Evolutionary conservation across 2,888 invertebrate species (phyloP), one percentile per base, ranked within the genome.

Genomic region (Volucella bombylans): DNA sequence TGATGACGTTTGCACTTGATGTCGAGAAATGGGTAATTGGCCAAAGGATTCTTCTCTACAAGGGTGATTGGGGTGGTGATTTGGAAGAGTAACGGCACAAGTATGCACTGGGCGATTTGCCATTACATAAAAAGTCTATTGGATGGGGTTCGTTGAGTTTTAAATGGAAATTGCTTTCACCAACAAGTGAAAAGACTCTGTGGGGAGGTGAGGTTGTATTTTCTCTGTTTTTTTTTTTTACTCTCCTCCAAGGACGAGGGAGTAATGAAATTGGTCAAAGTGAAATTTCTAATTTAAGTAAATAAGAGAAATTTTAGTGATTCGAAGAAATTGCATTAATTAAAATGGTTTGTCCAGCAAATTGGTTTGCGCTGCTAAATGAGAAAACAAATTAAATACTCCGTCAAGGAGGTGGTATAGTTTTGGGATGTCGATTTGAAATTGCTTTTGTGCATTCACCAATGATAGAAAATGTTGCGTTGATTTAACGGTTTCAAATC

Each of bases 1-100:
- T 83, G 74, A 83, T 83, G 83, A 74, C 74, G 50, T 83, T 83
- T 83, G 83, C 71, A 80, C 83, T 83, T 62, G 61, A 80, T 80
- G 74, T 80, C 74, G 65, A 65, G 80, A 74, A 73, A 80, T 71
- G 71, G 83, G 74, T 83, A 83, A 83, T 83, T 83, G 83, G 80
- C 74, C 69, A 83, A 80, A 76, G 74, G 74, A 83, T 83, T 83
- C 74, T 83, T 83, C 76, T 83, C 71, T 79, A 68, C 67, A 64
- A 23, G 64, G 67, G 55, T 72, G 49, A 23, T 47, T 57, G 54
- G 82, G 67, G 43, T 54, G 61, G 65, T 23, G 55, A 49, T 71
- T 67, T 65, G 39, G 54, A 61, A 82, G 72, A 72, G 47, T 61
- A 54, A 67, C 31, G 45, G 45, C 45, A 61, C 43, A 18, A 72